These are phyloP conservation scores for Porites australiensis DNA, from an alignment of 64 coral and sea anemone genomes.

Conservation along the genomic window DNA sequence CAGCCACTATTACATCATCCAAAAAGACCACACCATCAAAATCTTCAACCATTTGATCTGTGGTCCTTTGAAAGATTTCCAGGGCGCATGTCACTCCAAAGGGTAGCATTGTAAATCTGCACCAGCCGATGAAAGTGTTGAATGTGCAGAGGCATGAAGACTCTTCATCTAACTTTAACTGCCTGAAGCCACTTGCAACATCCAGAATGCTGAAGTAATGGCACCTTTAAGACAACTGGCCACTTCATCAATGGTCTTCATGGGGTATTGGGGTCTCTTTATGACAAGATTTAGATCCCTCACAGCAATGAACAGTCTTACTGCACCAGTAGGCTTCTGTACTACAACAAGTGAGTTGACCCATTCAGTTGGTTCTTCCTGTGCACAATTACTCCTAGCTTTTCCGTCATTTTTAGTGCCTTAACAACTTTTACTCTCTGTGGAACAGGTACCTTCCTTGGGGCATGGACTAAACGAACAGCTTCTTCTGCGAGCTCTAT, in stretches of 20 bases:
- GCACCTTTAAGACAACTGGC: constrained; percentile 41
- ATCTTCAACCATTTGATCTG: constrained; percentile 73
- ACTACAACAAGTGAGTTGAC: constrained; percentile 50
- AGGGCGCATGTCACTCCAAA: constrained; percentile 72
- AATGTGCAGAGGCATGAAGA: constrained; percentile 56
- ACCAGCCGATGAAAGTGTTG: constrained; percentile 65
- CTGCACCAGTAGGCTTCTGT: constrained; percentile 39
- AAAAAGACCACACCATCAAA: constrained; percentile 62
- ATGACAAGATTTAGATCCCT: constrained; percentile 67
- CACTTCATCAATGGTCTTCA: constrained; percentile 73
- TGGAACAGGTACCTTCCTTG: constrained; percentile 32
- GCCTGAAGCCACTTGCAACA: constrained; percentile 64
- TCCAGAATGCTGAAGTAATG: constrained; percentile 68
- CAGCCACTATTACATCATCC: constrained; percentile 66
- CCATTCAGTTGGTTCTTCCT: constrained; percentile 48
- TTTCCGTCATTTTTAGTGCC: constrained; percentile 43
- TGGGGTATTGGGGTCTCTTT: constrained; percentile 65
- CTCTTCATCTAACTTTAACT: constrained; percentile 70
- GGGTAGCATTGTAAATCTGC: constrained; percentile 72
- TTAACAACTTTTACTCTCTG: constrained; percentile 34
- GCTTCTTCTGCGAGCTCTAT: background rate
- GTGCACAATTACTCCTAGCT: constrained; percentile 16
- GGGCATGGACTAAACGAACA: constrained; percentile 10
- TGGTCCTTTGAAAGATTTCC: constrained; percentile 70
- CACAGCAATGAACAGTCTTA: constrained; percentile 68